Percentiles rank a stretch among this genome's conserved stretches.
Evolutionary conservation across 2,797 vertebrate species (phyloP).

Genomic region (Arrhamphus sclerolepis): DNA sequence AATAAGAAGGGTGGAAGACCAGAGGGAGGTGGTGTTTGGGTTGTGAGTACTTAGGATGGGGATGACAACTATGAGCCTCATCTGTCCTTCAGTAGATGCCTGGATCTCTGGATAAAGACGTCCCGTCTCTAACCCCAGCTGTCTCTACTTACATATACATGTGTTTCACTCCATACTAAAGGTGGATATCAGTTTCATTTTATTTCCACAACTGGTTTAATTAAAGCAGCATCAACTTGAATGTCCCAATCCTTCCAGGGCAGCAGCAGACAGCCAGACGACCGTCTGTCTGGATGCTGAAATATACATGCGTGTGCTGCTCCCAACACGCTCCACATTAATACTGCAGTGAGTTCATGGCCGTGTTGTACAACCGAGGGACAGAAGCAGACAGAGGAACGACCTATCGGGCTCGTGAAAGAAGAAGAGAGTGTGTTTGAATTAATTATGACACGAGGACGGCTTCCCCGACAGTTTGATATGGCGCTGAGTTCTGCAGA

Average conservation of each 20-base stretch:
- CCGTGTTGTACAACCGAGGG: conserved; percentile 37
- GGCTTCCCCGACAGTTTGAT: conserved; percentile 1
- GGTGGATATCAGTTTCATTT: conserved; percentile 48
- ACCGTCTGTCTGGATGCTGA: conserved; percentile 54
- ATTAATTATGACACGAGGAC: conserved; percentile 56
- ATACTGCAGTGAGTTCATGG: conserved; percentile 54
- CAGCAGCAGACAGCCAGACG: conserved; percentile 52
- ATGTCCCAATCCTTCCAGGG: conserved; percentile 17
- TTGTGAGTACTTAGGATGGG: conserved; percentile 54
- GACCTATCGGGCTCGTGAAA: conserved; percentile 10
- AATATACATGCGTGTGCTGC: conserved; percentile 60
- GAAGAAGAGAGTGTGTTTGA: conserved; percentile 36
- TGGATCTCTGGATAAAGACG: conserved; percentile 74
- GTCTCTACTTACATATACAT: conserved; percentile 46
- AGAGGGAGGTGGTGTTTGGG: conserved; percentile 46
- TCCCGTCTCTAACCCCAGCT: conserved; percentile 71
- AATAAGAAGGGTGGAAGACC: conserved; percentile 20
- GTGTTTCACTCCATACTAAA: conserved; percentile 28
- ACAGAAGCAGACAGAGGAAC: conserved; percentile 31
- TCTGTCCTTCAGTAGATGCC: conserved; percentile 49
- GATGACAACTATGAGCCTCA: conserved; percentile 56
- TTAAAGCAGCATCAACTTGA: conserved; percentile 24
- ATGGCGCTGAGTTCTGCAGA: conserved; percentile 15
- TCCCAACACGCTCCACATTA: conserved; percentile 63
- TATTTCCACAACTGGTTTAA: conserved; percentile 41